phyloP scores from a whole-genome alignment of 2,888 invertebrate species.

The Nasonovia ribisnigri region DNA sequence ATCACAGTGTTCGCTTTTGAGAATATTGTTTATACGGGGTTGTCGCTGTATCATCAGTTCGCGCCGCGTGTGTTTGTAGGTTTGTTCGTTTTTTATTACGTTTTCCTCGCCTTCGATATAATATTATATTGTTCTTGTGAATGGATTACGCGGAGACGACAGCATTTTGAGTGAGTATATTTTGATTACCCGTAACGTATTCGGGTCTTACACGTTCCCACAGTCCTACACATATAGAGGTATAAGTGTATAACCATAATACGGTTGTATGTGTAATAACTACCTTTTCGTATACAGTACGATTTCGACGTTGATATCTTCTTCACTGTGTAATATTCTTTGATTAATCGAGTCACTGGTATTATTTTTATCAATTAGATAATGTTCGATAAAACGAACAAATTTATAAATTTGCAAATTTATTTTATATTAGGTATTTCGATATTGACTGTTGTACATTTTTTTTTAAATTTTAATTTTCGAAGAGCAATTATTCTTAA shows the following conservation, averaged over 20 bases:
- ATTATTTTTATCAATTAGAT: background rate
- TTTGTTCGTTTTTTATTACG: background rate
- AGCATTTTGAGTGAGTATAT: conserved; percentile 45
- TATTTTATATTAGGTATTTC: background rate
- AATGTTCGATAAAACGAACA: background rate
- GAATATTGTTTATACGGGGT: background rate
- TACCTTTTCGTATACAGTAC: background rate
- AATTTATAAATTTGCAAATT: background rate
- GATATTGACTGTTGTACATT: background rate
- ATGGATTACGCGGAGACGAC: conserved; percentile 35
- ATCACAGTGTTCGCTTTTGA: background rate
- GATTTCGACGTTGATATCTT: background rate
- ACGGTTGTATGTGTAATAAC: too few species aligned
- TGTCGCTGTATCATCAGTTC: background rate
- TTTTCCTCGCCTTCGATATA: background rate
- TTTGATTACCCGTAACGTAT: background rate
- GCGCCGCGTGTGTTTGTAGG: background rate
- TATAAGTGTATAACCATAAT: background rate
- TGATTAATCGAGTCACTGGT: background rate
- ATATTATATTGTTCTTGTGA: background rate
- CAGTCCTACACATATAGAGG: background rate
- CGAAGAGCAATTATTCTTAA: background rate
- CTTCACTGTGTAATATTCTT: background rate
- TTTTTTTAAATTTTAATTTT: background rate
- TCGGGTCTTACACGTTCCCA: background rate